These are phyloP conservation scores for Anorthoa munda DNA, from an alignment of 2,888 invertebrate species.

Conservation along the genomic window DNA sequence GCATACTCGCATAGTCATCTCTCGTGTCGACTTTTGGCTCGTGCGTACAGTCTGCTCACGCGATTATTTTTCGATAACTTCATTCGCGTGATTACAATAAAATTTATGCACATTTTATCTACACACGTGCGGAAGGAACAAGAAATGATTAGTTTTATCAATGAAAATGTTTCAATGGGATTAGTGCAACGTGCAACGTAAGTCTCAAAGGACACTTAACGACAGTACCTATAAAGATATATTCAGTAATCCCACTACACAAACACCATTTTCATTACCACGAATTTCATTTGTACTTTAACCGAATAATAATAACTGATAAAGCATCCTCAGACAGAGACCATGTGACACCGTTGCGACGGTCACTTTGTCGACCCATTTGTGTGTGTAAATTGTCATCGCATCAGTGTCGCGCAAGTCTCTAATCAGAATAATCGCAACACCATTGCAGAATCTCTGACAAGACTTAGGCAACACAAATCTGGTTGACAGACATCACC, in stretches of 20 bases:
- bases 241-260: background rate
- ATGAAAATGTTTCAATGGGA: background rate
- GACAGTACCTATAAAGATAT: background rate
- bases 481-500: slow-evolving; percentile 2
- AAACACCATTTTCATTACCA: background rate
- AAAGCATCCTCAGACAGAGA: background rate
- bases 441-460: background rate
- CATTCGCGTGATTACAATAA: slow-evolving; percentile 31
- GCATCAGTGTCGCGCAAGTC: background rate
- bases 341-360: background rate
- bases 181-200: background rate
- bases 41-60: slow-evolving; percentile 9
- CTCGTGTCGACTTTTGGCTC: background rate
- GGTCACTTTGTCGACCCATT: too few species aligned
- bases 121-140: slow-evolving; percentile 15
- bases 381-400: too few species aligned
- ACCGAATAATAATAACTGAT: background rate
- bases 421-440: background rate
- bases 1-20: too few species aligned
- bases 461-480: slow-evolving; percentile 10
- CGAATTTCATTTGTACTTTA: background rate
- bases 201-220: background rate
- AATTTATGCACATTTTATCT: slow-evolving; percentile 34
- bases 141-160: slow-evolving; percentile 27
- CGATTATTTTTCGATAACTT: slow-evolving; percentile 15